Conservation (phyloP, 1,140 invertebrate genomes). For the Drosophila sproati region DNA sequence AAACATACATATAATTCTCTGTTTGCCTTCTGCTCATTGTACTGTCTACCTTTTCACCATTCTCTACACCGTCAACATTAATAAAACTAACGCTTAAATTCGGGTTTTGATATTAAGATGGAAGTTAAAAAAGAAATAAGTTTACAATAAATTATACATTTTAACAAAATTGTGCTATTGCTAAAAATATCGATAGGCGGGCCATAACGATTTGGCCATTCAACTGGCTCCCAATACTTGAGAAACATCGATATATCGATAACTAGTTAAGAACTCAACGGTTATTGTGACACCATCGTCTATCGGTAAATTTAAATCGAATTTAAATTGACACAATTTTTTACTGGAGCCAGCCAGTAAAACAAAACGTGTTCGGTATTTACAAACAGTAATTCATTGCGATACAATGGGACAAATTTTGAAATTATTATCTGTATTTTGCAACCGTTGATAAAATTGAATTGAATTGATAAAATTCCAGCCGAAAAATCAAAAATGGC, state of each 20-base stretch:
- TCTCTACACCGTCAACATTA: constrained; percentile 21
- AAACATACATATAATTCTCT: background rate
- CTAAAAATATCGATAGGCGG: constrained; percentile 17
- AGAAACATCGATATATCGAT: background rate
- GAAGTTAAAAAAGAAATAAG: constrained; percentile 1
- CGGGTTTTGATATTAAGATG: constrained; percentile 2
- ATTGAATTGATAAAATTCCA: too few species aligned
- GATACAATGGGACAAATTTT: too few species aligned
- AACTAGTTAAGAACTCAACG: background rate
- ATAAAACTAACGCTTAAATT: constrained; percentile 2
- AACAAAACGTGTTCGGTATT: too few species aligned
- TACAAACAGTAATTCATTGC: too few species aligned
- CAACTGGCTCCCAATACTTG: too few species aligned
- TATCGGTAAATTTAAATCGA: background rate
- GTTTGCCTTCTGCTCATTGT: background rate
- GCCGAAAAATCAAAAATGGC: background rate
- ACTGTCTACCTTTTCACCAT: constrained; percentile 18
- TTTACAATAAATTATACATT: constrained; percentile 23
- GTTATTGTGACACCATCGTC: background rate
- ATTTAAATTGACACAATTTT: background rate
- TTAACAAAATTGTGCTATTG: constrained; percentile 32
- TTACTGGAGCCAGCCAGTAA: too few species aligned
- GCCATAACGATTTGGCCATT: constrained; percentile 8
- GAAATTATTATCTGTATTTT: too few species aligned
- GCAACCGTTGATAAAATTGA: too few species aligned